Percentiles rank a stretch among this genome's conserved stretches.
phyloP scores from a whole-genome alignment of 1,140 invertebrate genomes.

The Lanistes nyassanus region DNA sequence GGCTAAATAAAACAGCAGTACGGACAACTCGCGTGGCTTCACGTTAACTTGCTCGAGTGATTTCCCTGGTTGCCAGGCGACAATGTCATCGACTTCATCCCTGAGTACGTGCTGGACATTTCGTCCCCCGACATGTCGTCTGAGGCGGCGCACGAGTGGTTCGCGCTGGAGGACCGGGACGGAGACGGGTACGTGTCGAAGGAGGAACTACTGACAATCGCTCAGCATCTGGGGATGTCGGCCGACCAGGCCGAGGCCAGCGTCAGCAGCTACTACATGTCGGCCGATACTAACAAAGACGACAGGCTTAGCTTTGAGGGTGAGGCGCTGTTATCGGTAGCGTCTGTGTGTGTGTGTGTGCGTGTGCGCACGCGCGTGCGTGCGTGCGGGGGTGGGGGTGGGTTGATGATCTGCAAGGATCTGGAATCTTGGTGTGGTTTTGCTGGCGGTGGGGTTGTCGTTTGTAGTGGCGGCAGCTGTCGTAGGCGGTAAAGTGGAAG shows the following conservation, averaged over 20 bases:
- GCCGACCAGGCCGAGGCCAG: conserved; percentile 39
- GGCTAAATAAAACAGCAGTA: too few relatives aligned
- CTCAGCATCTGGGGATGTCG: conserved; percentile 46
- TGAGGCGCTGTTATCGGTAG: conserved; percentile 14
- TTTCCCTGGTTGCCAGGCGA: conserved; percentile 34
- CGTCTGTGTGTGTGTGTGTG: conserved; percentile 3
- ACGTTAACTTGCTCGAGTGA: too few relatives aligned
- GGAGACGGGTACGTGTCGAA: conserved; percentile 45
- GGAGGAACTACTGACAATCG: conserved; percentile 47
- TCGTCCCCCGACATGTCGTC: conserved; percentile 42
- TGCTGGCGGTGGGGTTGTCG: too few relatives aligned
- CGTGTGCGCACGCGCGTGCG: conserved; percentile 2
- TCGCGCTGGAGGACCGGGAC: conserved; percentile 49
- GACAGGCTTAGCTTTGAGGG: conserved; percentile 46
- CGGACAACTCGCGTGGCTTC: too few relatives aligned
- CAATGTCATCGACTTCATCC: conserved; percentile 53
- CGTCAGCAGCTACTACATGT: conserved; percentile 49
- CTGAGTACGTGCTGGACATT: conserved; percentile 53
- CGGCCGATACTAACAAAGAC: conserved; percentile 44
- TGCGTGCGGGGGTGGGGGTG: not conserved
- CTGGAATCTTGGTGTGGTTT: too few relatives aligned
- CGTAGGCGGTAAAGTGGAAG: too few relatives aligned
- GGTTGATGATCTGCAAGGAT: not conserved
- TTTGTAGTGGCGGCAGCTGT: too few relatives aligned
- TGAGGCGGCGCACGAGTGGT: conserved; percentile 49